These are phyloP conservation scores for Oryzaephilus surinamensis DNA, from an alignment of 1,140 invertebrate genomes.

Conservation along the genomic window DNA sequence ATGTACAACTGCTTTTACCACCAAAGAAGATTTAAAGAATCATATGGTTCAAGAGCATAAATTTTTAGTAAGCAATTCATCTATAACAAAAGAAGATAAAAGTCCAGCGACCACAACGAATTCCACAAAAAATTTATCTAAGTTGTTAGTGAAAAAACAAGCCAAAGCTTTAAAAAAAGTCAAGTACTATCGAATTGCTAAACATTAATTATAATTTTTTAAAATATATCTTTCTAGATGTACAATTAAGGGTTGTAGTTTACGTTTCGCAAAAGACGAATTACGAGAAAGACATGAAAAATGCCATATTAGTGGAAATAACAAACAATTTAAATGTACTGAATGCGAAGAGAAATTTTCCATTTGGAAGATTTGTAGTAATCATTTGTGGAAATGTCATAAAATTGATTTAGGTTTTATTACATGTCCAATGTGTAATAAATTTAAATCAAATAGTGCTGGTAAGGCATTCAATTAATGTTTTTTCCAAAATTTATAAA, in stretches of 20 bases:
- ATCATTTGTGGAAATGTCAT: slow-evolving; percentile 59
- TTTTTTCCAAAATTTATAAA: not conserved
- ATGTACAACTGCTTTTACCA: slow-evolving; percentile 19
- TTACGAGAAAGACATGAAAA: slow-evolving; percentile 39
- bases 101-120: not conserved
- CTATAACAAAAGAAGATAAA: not conserved
- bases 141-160: slow-evolving; percentile 4
- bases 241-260: slow-evolving; percentile 38
- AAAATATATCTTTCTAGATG: slow-evolving; percentile 35
- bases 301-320: slow-evolving; percentile 39
- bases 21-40: slow-evolving; percentile 20
- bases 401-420: slow-evolving; percentile 53
- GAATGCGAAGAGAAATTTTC: slow-evolving; percentile 41
- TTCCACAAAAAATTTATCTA: slow-evolving; percentile 1
- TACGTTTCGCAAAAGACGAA: slow-evolving; percentile 40
- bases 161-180: not conserved
- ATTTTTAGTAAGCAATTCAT: not conserved
- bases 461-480: slow-evolving; percentile 35
- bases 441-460: slow-evolving; percentile 44
- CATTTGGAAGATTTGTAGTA: slow-evolving; percentile 50
- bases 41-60: slow-evolving; percentile 17
- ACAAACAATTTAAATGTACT: slow-evolving; percentile 40
- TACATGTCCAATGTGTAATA: slow-evolving; percentile 49
- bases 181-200: too few species aligned
- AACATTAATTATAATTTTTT: too few species aligned